Evolutionary conservation across 2,797 vertebrate genomes (phyloP).

Genomic region (Anas bernieri): DNA sequence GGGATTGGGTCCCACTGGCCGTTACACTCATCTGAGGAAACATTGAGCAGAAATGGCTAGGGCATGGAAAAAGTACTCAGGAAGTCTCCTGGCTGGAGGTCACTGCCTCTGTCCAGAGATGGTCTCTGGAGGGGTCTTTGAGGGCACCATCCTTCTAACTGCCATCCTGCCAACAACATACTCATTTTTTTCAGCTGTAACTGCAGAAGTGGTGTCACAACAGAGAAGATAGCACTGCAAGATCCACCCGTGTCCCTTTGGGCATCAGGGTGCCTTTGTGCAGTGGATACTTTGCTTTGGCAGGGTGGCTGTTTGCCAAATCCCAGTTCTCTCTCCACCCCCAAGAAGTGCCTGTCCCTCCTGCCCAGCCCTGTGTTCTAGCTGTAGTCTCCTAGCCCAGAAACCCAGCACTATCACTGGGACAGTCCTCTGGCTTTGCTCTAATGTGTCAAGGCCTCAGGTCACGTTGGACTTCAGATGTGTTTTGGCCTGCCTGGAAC

Average conservation of each 20-base stretch:
- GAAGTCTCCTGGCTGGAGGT: neutral
- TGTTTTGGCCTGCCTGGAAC: neutral
- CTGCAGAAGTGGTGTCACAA: neutral
- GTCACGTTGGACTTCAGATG: neutral
- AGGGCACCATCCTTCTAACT: fast-evolving
- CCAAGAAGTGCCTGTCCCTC: neutral
- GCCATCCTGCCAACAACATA: neutral
- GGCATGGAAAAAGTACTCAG: neutral
- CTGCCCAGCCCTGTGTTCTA: neutral
- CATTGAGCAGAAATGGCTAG: neutral
- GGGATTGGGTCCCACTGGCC: neutral
- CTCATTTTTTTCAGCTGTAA: neutral
- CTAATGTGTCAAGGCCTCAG: neutral
- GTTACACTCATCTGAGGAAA: neutral
- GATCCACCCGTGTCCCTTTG: neutral
- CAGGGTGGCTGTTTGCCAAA: neutral
- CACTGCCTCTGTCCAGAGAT: neutral
- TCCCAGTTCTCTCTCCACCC: neutral
- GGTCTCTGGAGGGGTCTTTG: neutral
- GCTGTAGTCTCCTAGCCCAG: neutral
- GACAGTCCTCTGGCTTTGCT: neutral
- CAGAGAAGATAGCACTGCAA: neutral
- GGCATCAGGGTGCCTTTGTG: neutral
- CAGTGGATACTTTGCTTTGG: neutral
- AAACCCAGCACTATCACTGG: neutral